A percentile compares a stretch with the other conserved stretches of the same genome.
Evolutionary conservation across 2,797 vertebrate genomes (phyloP).

Genomic region (Helicolenus hilgendorfi): DNA sequence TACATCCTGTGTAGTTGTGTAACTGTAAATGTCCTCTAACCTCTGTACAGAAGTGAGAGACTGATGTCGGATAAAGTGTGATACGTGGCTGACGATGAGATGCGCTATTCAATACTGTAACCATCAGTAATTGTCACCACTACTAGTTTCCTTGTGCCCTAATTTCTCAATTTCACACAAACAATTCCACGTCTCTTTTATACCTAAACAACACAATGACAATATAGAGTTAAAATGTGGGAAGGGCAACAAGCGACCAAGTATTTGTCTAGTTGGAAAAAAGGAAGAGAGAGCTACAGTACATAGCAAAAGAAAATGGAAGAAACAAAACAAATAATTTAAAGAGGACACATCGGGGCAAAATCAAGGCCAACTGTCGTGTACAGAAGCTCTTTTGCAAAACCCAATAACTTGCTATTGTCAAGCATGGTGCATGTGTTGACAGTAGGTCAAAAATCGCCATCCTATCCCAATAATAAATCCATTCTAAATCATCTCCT

Average conservation of each 20-base stretch:
- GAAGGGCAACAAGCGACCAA: background rate
- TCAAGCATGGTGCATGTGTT: background rate
- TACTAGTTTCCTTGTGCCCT: background rate
- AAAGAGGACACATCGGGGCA: background rate
- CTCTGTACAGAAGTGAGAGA: background rate
- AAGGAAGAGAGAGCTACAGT: conserved; percentile 1
- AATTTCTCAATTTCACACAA: background rate
- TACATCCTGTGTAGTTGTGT: background rate
- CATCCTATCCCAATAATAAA: background rate
- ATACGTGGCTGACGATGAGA: background rate
- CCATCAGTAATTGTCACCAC: background rate
- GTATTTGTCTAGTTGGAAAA: background rate
- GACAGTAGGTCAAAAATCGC: background rate
- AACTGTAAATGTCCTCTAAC: background rate
- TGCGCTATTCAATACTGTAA: background rate
- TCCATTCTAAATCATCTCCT: background rate
- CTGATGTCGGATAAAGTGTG: background rate
- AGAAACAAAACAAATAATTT: background rate
- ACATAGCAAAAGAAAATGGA: conserved; percentile 1
- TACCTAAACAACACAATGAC: background rate
- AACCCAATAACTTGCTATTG: background rate
- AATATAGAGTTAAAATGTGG: background rate
- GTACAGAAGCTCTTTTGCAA: background rate
- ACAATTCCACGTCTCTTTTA: background rate
- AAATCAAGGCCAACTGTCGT: background rate